phyloP scores from a whole-genome alignment of 2,113 vertebrate species.

The Poecile atricapillus region DNA sequence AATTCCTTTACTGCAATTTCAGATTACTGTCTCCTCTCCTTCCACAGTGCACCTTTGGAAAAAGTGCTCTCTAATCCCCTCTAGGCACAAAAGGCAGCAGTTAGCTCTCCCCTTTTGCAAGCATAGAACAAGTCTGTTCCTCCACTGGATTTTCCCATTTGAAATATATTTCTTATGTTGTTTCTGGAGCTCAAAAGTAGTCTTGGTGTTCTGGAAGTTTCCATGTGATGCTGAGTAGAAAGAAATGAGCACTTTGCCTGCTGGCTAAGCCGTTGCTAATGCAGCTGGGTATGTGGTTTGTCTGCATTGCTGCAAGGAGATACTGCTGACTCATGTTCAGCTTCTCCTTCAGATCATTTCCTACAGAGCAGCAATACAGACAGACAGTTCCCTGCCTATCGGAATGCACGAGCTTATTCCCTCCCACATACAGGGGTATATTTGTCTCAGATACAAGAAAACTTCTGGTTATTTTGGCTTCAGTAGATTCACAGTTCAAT shows the following conservation, averaged over 20 bases:
- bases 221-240: not conserved
- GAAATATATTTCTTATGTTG: not conserved
- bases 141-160: not conserved
- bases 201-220: not conserved
- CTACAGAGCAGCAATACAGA: not conserved
- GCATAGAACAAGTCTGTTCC: not conserved
- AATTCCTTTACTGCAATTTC: not conserved
- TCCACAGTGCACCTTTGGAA: not conserved
- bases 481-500: not conserved
- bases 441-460: not conserved
- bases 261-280: not conserved
- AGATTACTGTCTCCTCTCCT: not conserved
- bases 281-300: not conserved
- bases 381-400: not conserved
- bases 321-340: conserved; percentile 22
- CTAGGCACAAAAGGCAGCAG: not conserved
- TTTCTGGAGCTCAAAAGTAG: not conserved
- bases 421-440: not conserved
- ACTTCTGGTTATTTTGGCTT: not conserved
- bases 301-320: conserved; percentile 13
- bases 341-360: conserved; percentile 10
- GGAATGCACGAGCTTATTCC: not conserved
- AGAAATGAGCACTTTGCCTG: not conserved
- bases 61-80: not conserved
- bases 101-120: not conserved